phyloP scores from a whole-genome alignment of 2,888 invertebrate species.

The Anticlea derivata region DNA sequence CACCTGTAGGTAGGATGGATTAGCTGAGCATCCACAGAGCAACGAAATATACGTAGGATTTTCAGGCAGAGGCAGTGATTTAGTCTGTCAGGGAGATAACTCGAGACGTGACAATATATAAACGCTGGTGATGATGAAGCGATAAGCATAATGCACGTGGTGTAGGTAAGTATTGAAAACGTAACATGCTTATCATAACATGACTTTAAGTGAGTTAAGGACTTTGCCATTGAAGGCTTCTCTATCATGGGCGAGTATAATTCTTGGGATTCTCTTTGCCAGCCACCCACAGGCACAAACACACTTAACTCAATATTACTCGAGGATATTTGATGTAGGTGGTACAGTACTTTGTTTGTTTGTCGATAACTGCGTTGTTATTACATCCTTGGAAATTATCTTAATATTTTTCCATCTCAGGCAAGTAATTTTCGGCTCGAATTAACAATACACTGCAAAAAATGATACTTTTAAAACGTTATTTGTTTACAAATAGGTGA shows the following conservation, averaged over 20 bases:
- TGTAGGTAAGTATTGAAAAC: too few species aligned
- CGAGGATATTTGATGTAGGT: conserved; percentile 39
- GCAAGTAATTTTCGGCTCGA: background rate
- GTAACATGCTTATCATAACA: background rate
- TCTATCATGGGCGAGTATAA: conserved; percentile 7
- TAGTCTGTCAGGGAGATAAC: background rate
- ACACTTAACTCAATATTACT: conserved; percentile 40
- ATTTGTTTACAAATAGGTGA: background rate
- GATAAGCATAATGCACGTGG: background rate
- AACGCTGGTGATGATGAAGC: background rate
- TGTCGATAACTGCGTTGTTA: conserved; percentile 35
- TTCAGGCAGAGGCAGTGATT: conserved; percentile 8
- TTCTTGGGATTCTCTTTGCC: background rate
- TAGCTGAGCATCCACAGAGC: conserved; percentile 34
- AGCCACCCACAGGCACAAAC: conserved; percentile 25
- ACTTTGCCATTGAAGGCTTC: background rate
- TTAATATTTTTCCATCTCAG: conserved; percentile 7
- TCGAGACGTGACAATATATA: background rate
- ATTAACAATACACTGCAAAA: background rate
- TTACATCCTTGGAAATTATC: conserved; percentile 16
- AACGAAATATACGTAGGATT: conserved; percentile 5
- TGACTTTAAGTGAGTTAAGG: too few species aligned
- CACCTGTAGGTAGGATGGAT: conserved; percentile 31
- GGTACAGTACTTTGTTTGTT: conserved; percentile 45
- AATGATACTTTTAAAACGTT: background rate